Base-by-base conservation (phyloP, 1,140 invertebrate genomes). In the Acyrthosiphon pisum region DNA sequence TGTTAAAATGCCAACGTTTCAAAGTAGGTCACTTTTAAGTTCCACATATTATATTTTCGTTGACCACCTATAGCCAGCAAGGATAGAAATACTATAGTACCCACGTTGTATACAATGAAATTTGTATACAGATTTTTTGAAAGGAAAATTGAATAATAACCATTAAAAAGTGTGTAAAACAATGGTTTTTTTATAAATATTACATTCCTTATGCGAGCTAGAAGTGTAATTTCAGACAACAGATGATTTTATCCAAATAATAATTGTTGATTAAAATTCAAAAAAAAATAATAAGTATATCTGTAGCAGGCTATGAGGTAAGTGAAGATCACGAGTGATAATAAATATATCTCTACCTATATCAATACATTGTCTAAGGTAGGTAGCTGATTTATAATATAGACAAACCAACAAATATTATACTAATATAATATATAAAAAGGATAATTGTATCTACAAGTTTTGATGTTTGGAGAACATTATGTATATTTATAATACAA, bases 1-100 rank as follows among this genome's bases (percentile, higher is more conserved):
- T 92, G 90, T 92, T 92, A 83, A 81, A 83, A 92, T 92, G 68
- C 46, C 68, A 83, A 83, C 90, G 20, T 92, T 92, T 37, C 22
- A 18, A 92, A 92, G 30, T 92, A 92, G 90, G 90, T 92, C 90
- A 92, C 20, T 92, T 91, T 91, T 50, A 76, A 92, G 60, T 92
- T 81, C 23, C 30, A 41, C n/a, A 44, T 90, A 68, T 41, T 89
- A 56, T 53, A 41, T 90, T 68, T 6, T 44, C 35, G 88, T 89
- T 53, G 50, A 56, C 88, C 50, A 89, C 23, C 35, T 41, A 56
- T 89, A 41, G 4, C 50, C 22, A 26, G 6, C n/a, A 56, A 8
- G 14, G 4, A 56, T 48, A 37, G 14, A 56, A 89, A 56, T 53
- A 89, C 35, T 84, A 41, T 37, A 44, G 0, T 87, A 48, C 6